Evolutionary conservation across 1,140 invertebrate genomes (phyloP).

Genomic region (Diprion similis): DNA sequence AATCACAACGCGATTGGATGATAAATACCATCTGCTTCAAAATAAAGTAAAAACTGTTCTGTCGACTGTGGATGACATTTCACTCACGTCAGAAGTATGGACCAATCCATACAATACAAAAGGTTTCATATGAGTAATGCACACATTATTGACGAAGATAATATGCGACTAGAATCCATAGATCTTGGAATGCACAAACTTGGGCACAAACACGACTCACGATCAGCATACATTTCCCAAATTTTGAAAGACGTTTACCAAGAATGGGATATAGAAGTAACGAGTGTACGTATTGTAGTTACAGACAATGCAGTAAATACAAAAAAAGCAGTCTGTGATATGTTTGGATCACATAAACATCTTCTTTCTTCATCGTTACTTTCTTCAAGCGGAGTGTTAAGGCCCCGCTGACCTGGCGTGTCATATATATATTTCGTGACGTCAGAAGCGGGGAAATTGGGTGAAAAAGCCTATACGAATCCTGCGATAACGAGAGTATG

Average conservation of each 20-base stretch:
- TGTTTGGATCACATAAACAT: slow-evolving; percentile 16
- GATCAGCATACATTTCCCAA: slow-evolving; percentile 19
- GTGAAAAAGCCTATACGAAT: too few species aligned
- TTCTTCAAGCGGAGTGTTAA: slow-evolving; percentile 1
- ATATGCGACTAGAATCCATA: slow-evolving; percentile 20
- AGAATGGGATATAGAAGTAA: slow-evolving; percentile 16
- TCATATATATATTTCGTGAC: too few species aligned
- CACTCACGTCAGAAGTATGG: slow-evolving; percentile 29
- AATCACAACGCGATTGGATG: slow-evolving; percentile 36
- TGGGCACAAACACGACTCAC: slow-evolving; percentile 25
- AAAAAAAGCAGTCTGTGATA: slow-evolving; percentile 19
- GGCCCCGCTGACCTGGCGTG: too few species aligned
- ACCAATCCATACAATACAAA: slow-evolving; percentile 28
- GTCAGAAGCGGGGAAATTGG: too few species aligned
- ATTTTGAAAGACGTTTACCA: slow-evolving; percentile 8
- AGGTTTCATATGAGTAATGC: slow-evolving; percentile 29
- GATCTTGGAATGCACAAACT: slow-evolving; percentile 26
- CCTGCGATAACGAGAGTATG: background rate
- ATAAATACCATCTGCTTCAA: slow-evolving; percentile 24
- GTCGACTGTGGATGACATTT: slow-evolving; percentile 11
- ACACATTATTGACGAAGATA: slow-evolving; percentile 23
- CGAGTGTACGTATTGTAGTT: slow-evolving; percentile 12
- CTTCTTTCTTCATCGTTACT: slow-evolving; percentile 18
- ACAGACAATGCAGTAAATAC: slow-evolving; percentile 23
- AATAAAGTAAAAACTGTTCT: slow-evolving; percentile 10